Base-by-base conservation (phyloP, 2,888 invertebrate genomes). In the Apantesis nais region DNA sequence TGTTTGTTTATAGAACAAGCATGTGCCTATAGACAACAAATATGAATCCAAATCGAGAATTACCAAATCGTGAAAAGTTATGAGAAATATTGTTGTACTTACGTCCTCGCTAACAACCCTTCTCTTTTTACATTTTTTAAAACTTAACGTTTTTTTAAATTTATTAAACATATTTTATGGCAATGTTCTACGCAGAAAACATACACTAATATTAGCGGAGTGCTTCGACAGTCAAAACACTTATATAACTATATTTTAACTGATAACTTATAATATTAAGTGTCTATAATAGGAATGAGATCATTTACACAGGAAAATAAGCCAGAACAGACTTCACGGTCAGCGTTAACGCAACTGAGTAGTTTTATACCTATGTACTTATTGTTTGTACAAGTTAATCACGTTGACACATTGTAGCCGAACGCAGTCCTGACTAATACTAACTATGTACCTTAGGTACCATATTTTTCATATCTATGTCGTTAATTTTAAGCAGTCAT, bases 1-100 rank as follows among this genome's bases (percentile, higher is more conserved):
- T 89, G 92, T 91, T 92, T 93, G 88, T 92, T 92, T 90, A 79
- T 80, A 84, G 77, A 83, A 80, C 83, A 87, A 84, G 71, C 73
- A 81, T 73, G 77, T 77, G 39, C 60, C 39, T 44, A 73, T 74
- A 81, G 78, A 83, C 82, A 84, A 83, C 77, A 78, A 79, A 79
- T 78, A 62, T 72, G 67, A 64, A 41, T 58, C 85, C 84, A 83
- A 84, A 84, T 79, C 79, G 77, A 79, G 74, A 76, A 77, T 79
- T 73, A 74, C 69, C 75, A 78, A 83, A 73, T 79, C 74, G 70
- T 58, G 58, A 58, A 58, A 58, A 58, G 16, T 58, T 58, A 58
- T 58, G 52, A 48, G 22, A 39, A 66, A 52, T 52, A 71, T 73
- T 77, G 71, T 74, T 74, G 63, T 85, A 88, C 88, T 87, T 79